Conservation (phyloP, 2,113 vertebrate species). For the Orthonyx spaldingii region DNA sequence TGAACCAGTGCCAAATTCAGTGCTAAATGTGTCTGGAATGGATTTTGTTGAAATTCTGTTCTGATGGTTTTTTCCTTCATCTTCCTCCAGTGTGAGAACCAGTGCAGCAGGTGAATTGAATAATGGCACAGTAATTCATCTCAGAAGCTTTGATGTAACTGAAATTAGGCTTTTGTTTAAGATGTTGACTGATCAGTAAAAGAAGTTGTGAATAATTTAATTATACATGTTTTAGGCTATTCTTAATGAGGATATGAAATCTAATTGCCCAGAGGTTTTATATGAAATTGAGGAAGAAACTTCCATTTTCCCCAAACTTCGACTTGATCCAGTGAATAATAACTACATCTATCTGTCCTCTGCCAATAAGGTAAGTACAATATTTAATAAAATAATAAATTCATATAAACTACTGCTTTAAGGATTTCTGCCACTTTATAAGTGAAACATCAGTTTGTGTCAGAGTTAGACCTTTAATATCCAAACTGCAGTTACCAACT, state of each 20-base stretch:
- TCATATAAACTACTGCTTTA: slow-evolving; percentile 10
- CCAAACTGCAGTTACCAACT: neutral
- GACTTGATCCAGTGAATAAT: slow-evolving; percentile 76
- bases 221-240: slow-evolving; percentile 75
- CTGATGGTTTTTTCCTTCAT: neutral
- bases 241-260: slow-evolving; percentile 76
- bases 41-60: neutral
- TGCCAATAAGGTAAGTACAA: slow-evolving; percentile 77
- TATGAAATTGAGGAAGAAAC: slow-evolving; percentile 81
- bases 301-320: slow-evolving; percentile 78
- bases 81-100: neutral
- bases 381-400: neutral
- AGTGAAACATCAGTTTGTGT: slow-evolving; percentile 7
- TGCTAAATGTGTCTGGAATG: neutral
- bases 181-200: neutral
- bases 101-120: neutral
- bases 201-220: slow-evolving; percentile 1
- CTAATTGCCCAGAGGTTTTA: slow-evolving; percentile 81
- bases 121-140: neutral
- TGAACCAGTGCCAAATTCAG: neutral
- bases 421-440: neutral
- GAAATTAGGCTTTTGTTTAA: neutral
- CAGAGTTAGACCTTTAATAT: neutral
- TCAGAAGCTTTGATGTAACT: neutral
- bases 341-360: slow-evolving; percentile 83